A percentile compares a stretch with the other conserved stretches of the same genome.
phyloP scores from a whole-genome alignment of 2,888 invertebrate genomes.

The Acleris holmiana region DNA sequence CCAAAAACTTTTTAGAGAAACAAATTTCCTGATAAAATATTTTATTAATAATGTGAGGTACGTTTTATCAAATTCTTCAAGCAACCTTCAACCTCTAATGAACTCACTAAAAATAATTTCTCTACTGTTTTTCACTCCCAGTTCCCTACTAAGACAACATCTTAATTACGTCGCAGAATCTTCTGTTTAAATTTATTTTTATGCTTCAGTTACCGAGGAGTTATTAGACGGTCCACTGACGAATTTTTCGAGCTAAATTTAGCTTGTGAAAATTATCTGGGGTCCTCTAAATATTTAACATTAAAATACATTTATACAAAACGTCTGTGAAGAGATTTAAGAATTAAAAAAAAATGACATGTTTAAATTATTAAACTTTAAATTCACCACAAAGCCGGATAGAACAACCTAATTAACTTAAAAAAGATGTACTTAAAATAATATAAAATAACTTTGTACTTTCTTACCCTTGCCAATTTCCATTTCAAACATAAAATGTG shows the following conservation, averaged over 20 bases:
- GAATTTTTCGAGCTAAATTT: conserved; percentile 23
- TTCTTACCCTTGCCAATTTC: too few species aligned
- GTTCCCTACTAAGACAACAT: conserved; percentile 20
- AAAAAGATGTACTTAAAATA: too few species aligned
- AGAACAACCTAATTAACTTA: too few species aligned
- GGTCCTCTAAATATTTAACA: background rate
- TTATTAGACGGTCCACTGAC: conserved; percentile 20
- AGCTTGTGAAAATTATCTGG: conserved; percentile 9
- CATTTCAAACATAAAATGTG: too few species aligned
- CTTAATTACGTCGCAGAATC: conserved; percentile 23
- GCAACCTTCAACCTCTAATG: conserved; percentile 27
- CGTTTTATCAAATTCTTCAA: conserved; percentile 5
- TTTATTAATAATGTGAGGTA: background rate
- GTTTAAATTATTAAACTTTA: too few species aligned
- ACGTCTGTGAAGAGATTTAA: too few species aligned
- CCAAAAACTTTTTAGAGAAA: too few species aligned
- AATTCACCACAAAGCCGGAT: too few species aligned
- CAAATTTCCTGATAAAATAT: too few species aligned
- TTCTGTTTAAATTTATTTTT: conserved; percentile 32
- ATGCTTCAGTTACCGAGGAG: conserved; percentile 5
- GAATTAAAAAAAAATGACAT: too few species aligned
- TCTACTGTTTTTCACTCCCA: conserved; percentile 13
- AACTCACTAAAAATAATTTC: conserved; percentile 28
- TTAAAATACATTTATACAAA: background rate
- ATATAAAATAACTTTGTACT: too few species aligned